Evolutionary conservation across 2,888 invertebrate genomes (phyloP).

Genomic region (Protonemura montana): DNA sequence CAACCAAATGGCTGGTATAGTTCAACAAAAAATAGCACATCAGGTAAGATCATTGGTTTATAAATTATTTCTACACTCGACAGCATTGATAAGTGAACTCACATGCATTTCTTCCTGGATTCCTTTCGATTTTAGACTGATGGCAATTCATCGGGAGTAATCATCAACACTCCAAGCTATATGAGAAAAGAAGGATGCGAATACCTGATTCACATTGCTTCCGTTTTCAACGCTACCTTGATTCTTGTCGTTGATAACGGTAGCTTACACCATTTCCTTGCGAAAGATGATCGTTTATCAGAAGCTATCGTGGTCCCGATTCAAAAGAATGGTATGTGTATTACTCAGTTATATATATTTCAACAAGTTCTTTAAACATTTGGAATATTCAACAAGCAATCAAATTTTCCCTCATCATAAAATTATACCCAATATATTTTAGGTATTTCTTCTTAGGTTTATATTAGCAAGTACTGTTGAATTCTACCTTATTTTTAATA

Average conservation of each 20-base stretch:
- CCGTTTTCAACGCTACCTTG: background rate
- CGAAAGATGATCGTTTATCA: background rate
- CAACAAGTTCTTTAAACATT: no score
- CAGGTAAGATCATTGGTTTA: background rate
- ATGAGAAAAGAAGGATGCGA: background rate
- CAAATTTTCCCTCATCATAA: no score
- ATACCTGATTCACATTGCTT: background rate
- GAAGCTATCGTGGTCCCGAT: background rate
- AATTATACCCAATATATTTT: no score
- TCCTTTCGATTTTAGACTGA: background rate
- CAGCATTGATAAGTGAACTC: no score
- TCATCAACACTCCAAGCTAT: constrained; percentile 8
- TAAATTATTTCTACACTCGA: no score
- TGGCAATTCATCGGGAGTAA: background rate
- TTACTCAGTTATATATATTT: background rate
- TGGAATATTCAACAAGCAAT: no score
- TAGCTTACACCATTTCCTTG: background rate
- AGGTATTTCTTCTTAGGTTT: no score
- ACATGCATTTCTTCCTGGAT: no score
- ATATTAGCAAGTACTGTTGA: no score
- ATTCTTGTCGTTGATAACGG: constrained; percentile 9
- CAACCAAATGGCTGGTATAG: background rate
- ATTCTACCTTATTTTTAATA: no score
- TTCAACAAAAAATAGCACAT: background rate
- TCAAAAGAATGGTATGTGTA: constrained; percentile 16